Conservation (phyloP, 53 echinoderm and acorn worm species). For the Apostichopus leukothele region DNA sequence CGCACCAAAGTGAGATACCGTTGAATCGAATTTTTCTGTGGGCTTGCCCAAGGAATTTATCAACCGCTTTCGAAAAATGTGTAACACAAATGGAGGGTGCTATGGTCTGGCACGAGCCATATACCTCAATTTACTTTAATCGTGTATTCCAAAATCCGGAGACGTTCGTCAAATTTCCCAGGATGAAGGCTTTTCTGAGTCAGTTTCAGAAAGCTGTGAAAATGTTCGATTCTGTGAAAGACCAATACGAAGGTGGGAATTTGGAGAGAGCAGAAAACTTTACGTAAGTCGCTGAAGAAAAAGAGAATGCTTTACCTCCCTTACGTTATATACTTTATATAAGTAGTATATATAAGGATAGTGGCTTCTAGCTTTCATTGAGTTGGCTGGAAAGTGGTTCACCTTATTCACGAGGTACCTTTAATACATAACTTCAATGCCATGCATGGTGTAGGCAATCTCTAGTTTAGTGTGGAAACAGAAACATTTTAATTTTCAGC, state of each 20-base stretch:
- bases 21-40: constrained; percentile 21
- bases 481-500: too few species aligned
- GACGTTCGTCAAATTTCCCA: constrained; percentile 3
- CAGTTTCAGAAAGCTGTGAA: too few species aligned
- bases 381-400: too few species aligned
- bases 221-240: not conserved
- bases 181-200: not conserved
- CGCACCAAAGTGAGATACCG: not conserved
- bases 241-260: constrained; percentile 13
- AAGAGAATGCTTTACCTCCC: too few species aligned
- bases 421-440: too few species aligned
- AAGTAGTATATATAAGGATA: too few species aligned
- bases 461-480: too few species aligned
- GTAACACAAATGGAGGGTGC: constrained; percentile 30
- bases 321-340: too few species aligned
- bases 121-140: constrained; percentile 6
- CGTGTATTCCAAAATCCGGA: constrained; percentile 26
- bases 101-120: constrained; percentile 18
- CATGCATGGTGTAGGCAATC: too few species aligned
- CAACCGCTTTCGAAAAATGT: constrained; percentile 9
- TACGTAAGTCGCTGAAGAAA: not conserved
- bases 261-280: not conserved
- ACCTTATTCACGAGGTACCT: too few species aligned
- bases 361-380: too few species aligned
- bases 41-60: constrained; percentile 2